A percentile compares a stretch with the other conserved stretches of the same genome.
Evolutionary conservation across 2,113 vertebrate species (phyloP).

Genomic region (Rattus rattus): DNA sequence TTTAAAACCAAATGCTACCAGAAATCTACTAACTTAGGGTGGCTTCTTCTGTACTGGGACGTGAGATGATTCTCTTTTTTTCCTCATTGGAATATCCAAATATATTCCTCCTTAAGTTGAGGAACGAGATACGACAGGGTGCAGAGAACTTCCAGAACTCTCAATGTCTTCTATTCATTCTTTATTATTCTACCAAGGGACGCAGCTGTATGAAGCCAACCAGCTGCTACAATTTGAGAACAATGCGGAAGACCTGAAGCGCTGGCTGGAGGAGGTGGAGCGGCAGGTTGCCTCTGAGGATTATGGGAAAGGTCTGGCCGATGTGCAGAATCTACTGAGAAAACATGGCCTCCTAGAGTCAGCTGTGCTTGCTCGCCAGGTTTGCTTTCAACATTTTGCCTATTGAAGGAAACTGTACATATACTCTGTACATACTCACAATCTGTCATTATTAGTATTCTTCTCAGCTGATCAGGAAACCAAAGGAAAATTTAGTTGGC

Average conservation of each 20-base stretch:
- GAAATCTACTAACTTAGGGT: neutral
- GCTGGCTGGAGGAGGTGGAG: slow-evolving; percentile 69
- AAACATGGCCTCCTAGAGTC: slow-evolving; percentile 70
- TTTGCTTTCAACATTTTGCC: slow-evolving; percentile 7
- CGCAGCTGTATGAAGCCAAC: slow-evolving; percentile 71
- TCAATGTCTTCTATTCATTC: neutral
- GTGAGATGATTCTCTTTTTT: neutral
- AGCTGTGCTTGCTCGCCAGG: slow-evolving; percentile 61
- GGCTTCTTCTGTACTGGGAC: neutral
- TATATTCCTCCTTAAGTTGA: neutral
- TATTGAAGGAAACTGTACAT: fast-evolving
- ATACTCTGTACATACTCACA: neutral
- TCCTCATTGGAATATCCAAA: slow-evolving; percentile 2
- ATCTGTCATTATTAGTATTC: neutral
- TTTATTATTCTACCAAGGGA: slow-evolving; percentile 46
- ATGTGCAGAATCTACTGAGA: slow-evolving; percentile 71
- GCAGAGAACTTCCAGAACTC: neutral
- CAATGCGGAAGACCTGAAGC: slow-evolving; percentile 69
- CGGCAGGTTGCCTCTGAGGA: slow-evolving; percentile 68
- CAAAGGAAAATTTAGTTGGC: neutral
- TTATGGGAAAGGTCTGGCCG: slow-evolving; percentile 77
- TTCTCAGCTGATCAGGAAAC: neutral
- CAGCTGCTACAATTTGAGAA: slow-evolving; percentile 75
- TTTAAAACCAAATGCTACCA: neutral
- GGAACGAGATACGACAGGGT: fast-evolving